A percentile compares a stretch with the other conserved stretches of the same genome.
phyloP scores from a whole-genome alignment of 2,888 invertebrate species.

The Nebria brevicollis region DNA sequence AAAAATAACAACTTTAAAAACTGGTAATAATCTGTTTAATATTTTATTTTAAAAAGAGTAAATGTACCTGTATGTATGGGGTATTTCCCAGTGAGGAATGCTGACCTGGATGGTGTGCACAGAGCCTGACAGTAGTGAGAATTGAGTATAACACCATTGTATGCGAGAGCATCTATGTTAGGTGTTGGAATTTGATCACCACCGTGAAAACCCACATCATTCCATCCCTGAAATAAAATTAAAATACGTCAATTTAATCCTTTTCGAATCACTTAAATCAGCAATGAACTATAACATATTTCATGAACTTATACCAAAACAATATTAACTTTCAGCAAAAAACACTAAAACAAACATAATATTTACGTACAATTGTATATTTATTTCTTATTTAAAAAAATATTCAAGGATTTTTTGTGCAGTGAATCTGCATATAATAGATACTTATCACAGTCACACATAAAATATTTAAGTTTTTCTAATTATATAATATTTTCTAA shows the following conservation, averaged over 20 bases:
- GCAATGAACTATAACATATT: no score
- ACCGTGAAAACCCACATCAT: conserved; percentile 92
- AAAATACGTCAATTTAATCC: background rate
- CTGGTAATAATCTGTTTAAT: background rate
- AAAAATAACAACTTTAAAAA: background rate
- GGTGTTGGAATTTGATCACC: conserved; percentile 89
- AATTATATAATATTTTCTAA: no score
- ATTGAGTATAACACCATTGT: conserved; percentile 87
- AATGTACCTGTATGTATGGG: conserved; percentile 82
- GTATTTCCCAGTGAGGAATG: conserved; percentile 87
- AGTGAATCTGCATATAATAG: no score
- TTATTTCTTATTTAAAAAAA: no score
- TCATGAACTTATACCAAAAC: no score
- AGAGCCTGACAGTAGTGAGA: conserved; percentile 88
- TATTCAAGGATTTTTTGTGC: no score
- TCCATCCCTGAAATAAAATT: conserved; percentile 78
- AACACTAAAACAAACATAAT: no score
- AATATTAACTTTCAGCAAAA: no score
- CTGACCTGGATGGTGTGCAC: conserved; percentile 87
- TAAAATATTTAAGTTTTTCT: no score
- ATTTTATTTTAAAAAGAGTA: conserved; percentile 4
- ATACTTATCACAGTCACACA: no score
- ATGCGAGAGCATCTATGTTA: conserved; percentile 88
- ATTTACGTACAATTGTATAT: no score
- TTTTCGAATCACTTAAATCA: no score